These are phyloP conservation scores for Sebastes schlegelii DNA, from an alignment of 2,113 vertebrate genomes.

Conservation along the genomic window DNA sequence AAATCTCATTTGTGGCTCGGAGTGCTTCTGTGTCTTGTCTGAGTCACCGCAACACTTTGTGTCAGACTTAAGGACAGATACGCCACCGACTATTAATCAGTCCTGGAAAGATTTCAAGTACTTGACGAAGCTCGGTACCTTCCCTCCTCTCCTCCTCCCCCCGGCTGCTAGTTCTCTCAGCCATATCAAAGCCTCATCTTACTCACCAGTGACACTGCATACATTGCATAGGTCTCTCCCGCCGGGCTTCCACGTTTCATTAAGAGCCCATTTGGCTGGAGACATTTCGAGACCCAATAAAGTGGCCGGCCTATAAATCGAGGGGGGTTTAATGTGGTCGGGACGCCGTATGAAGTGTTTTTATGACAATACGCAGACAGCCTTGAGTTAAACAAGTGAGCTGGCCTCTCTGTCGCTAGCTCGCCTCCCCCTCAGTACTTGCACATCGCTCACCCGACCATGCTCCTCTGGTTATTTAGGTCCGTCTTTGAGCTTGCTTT, in stretches of 20 bases:
- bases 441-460: conserved; percentile 39
- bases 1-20: conserved; percentile 58
- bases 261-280: conserved; percentile 57
- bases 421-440: neutral
- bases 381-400: conserved; percentile 30
- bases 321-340: conserved; percentile 45
- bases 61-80: conserved; percentile 28
- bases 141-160: neutral
- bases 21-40: conserved; percentile 49
- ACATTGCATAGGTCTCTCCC: conserved; percentile 10
- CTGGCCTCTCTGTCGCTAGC: conserved; percentile 8
- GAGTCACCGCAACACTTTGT: conserved; percentile 44
- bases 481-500: conserved; percentile 55
- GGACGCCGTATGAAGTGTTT: conserved; percentile 47
- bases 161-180: conserved; percentile 34
- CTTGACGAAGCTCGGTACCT: neutral
- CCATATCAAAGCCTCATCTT: conserved; percentile 41
- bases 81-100: conserved; percentile 36
- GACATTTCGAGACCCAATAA: conserved; percentile 63
- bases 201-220: conserved; percentile 36
- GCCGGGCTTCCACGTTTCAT: conserved; percentile 51
- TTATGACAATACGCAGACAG: conserved; percentile 49
- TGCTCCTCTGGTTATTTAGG: conserved; percentile 54
- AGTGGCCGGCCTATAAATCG: conserved; percentile 63
- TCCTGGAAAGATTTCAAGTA: conserved; percentile 1